Evolutionary conservation across 2,888 invertebrate genomes (phyloP).

Genomic region (Theodoxus fluviatilis): DNA sequence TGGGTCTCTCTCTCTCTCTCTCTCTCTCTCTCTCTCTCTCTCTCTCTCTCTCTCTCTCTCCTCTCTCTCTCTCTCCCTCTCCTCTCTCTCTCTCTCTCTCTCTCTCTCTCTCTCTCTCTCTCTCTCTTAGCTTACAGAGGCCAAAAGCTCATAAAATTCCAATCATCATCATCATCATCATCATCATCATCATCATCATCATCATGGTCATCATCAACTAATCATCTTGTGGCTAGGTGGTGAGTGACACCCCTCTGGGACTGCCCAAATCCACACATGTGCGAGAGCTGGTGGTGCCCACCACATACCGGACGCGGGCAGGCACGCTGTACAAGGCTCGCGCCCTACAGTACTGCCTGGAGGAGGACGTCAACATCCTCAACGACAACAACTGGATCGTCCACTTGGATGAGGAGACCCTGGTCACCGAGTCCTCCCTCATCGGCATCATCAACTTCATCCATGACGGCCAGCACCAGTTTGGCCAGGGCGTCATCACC

Average conservation of each 20-base stretch:
- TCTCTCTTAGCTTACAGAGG: no score
- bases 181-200: no score
- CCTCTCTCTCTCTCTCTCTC: no score
- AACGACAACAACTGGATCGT: slow-evolving; percentile 56
- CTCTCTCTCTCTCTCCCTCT: no score
- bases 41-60: no score
- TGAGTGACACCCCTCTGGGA: slow-evolving; percentile 37
- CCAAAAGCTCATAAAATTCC: no score
- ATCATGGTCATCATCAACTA: no score
- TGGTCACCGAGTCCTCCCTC: slow-evolving; percentile 51
- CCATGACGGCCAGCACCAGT: slow-evolving; percentile 43
- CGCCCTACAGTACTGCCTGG: slow-evolving; percentile 51
- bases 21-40: no score
- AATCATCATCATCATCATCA: no score
- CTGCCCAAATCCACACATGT: slow-evolving; percentile 24
- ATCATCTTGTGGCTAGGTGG: no score
- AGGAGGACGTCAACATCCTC: slow-evolving; percentile 42
- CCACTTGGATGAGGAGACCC: slow-evolving; percentile 56
- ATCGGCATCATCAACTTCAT: slow-evolving; percentile 57
- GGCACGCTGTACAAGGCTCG: slow-evolving; percentile 50
- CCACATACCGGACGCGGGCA: slow-evolving; percentile 40
- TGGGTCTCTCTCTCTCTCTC: no score
- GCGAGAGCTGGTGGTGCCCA: slow-evolving; percentile 48
- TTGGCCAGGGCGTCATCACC: slow-evolving; percentile 52
- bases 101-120: no score